Evolutionary conservation across 64 coral and sea anemone species (phyloP).

Genomic region (Astreopora myriophthalma): DNA sequence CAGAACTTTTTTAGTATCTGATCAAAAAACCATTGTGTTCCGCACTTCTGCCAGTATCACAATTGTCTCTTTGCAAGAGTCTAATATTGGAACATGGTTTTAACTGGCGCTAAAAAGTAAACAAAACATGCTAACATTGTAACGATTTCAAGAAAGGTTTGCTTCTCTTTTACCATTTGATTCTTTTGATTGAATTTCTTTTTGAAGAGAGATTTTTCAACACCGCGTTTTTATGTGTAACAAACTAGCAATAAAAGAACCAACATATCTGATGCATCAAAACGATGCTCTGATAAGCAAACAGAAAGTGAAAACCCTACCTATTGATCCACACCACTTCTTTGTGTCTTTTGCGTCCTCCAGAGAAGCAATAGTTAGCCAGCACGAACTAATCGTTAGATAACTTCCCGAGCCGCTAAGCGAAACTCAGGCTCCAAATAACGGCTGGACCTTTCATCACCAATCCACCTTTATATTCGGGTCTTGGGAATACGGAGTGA

Average conservation of each 20-base stretch:
- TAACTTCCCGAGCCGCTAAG: neutral
- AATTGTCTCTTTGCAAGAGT: neutral
- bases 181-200: neutral
- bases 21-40: too few species aligned
- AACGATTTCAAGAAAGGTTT: neutral
- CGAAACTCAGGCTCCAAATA: neutral
- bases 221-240: neutral
- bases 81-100: neutral
- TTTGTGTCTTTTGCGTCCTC: neutral
- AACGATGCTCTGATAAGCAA: neutral
- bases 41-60: neutral
- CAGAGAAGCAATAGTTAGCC: neutral
- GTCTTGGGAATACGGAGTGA: too few species aligned
- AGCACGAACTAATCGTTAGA: too few species aligned
- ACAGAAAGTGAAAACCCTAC: neutral
- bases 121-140: neutral
- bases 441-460: neutral
- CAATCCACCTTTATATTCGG: too few species aligned
- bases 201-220: neutral
- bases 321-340: neutral
- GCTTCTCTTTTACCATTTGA: neutral
- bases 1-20: neutral
- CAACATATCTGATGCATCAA: neutral
- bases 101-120: neutral
- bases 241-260: neutral